Conservation (phyloP, 2,888 invertebrate genomes). For the Ganaspis brasiliensis region DNA sequence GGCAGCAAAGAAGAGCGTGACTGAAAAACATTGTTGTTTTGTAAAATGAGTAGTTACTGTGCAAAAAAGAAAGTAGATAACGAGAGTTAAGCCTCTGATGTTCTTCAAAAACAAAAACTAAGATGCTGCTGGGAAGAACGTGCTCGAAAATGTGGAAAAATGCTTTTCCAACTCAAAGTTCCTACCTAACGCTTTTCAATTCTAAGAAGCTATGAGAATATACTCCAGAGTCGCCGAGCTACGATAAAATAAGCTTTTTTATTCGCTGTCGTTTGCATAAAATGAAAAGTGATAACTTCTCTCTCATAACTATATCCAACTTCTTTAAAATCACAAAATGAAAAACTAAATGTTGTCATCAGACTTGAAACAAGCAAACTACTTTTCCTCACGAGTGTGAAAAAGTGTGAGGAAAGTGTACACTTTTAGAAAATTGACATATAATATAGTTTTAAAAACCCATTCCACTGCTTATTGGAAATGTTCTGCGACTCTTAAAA, state of each 20-base stretch:
- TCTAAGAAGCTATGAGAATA: constrained; percentile 25
- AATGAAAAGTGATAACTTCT: constrained; percentile 13
- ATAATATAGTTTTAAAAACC: no score
- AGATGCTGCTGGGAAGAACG: constrained; percentile 15
- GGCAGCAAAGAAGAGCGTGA: neutral
- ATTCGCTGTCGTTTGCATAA: constrained; percentile 9
- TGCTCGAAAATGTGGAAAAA: constrained; percentile 16
- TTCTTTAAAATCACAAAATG: constrained; percentile 7
- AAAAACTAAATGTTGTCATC: neutral
- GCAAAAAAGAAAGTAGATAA: neutral
- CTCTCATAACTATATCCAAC: neutral
- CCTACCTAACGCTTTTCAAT: constrained; percentile 25
- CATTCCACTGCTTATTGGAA: no score
- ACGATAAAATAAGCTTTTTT: neutral
- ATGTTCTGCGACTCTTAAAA: no score
- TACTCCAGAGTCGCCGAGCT: neutral
- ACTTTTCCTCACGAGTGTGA: neutral
- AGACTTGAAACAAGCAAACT: neutral
- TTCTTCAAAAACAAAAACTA: constrained; percentile 7
- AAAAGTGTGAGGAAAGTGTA: no score
- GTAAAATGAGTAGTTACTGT: constrained; percentile 12
- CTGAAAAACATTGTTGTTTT: constrained; percentile 6
- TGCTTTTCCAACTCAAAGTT: constrained; percentile 16
- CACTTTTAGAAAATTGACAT: no score
- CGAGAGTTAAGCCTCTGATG: neutral